Conservation (phyloP, 2,113 vertebrate species). For the Sapajus apella region DNA sequence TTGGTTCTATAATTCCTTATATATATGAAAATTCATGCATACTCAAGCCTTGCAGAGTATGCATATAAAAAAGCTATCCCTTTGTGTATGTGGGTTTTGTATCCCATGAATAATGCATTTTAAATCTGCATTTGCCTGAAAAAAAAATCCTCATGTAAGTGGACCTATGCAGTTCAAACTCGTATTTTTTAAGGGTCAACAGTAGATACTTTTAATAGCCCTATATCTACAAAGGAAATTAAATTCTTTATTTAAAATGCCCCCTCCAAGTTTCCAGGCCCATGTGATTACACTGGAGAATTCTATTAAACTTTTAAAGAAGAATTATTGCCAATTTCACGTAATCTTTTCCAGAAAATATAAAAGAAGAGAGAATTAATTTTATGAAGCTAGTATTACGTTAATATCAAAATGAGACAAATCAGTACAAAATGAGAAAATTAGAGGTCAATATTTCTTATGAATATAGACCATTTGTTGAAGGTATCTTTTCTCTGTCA, state of each 20-base stretch:
- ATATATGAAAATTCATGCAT: neutral
- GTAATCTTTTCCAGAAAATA: neutral
- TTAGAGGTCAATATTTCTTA: neutral
- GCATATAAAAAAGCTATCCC: neutral
- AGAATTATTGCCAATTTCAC: neutral
- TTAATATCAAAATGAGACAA: neutral
- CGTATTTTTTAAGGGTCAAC: neutral
- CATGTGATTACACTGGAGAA: neutral
- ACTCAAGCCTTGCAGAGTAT: neutral
- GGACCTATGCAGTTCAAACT: neutral
- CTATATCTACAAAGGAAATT: neutral
- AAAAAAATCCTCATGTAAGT: neutral
- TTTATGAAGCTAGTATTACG: neutral
- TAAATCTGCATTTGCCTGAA: neutral
- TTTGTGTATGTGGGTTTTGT: neutral
- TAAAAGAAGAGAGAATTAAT: neutral
- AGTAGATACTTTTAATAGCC: neutral
- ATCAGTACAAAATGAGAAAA: neutral
- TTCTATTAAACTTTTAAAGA: neutral
- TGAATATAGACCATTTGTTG: neutral
- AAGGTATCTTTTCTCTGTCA: neutral
- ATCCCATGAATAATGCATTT: neutral
- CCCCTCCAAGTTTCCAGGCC: neutral
- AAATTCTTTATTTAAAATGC: neutral
- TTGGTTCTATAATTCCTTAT: neutral